phyloP scores from a whole-genome alignment of 2,797 vertebrate genomes.

The Liasis olivaceus region DNA sequence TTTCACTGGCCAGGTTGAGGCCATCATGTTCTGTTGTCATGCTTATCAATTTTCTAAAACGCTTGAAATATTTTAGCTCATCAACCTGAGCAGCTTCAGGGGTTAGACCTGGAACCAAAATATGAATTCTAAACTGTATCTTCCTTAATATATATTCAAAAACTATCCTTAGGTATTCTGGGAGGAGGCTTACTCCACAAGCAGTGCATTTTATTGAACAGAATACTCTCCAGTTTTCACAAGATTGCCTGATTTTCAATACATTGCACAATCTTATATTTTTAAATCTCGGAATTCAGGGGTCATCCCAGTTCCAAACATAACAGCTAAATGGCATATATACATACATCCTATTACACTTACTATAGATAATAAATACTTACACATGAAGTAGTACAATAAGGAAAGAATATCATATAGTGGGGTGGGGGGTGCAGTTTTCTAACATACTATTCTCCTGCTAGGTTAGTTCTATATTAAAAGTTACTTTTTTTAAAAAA shows the following conservation, averaged over 20 bases:
- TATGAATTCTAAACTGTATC: neutral
- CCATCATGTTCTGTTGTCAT: neutral
- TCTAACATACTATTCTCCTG: neutral
- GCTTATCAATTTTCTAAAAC: neutral
- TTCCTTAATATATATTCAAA: neutral
- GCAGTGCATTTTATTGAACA: neutral
- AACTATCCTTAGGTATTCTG: neutral
- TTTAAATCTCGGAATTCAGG: neutral
- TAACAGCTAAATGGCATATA: neutral
- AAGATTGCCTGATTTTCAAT: neutral
- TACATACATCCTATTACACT: neutral
- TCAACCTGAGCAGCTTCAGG: neutral
- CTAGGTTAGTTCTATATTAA: neutral
- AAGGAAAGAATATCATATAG: no score
- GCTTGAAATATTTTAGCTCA: slow-evolving; percentile 13
- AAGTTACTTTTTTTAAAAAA: neutral
- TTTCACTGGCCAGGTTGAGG: neutral
- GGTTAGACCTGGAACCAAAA: neutral
- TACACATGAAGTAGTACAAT: neutral
- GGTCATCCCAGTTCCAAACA: neutral
- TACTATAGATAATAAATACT: neutral
- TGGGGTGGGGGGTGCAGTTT: neutral
- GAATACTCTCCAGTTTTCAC: neutral
- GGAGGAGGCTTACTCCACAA: neutral
- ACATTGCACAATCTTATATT: neutral